Conservation (phyloP, 53 echinoderm and acorn worm species). For the Antedon mediterranea region DNA sequence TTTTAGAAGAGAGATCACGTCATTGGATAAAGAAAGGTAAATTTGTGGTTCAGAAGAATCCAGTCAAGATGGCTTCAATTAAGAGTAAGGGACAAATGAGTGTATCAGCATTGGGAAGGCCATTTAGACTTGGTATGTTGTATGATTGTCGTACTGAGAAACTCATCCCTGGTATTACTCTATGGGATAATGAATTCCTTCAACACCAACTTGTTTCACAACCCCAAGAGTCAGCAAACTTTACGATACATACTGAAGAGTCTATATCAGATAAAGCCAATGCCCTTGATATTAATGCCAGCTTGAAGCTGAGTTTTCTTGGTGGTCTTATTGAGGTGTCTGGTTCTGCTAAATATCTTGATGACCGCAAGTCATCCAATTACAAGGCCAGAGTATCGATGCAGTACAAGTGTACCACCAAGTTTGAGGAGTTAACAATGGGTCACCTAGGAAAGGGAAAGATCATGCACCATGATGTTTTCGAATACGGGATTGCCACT, state of each 20-base stretch:
- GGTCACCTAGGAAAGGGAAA: constrained; percentile 14
- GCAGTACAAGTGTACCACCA: constrained; percentile 32
- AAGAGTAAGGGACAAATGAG: too few relatives aligned
- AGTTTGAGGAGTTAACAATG: constrained; percentile 36
- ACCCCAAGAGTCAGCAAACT: constrained; percentile 10
- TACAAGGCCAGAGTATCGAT: constrained; percentile 25
- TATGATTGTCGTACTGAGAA: constrained; percentile 31
- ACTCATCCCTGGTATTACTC: constrained; percentile 13
- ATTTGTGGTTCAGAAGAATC: too few relatives aligned
- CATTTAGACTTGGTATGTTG: constrained; percentile 29
- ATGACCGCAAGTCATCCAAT: constrained; percentile 6
- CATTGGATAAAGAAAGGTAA: too few relatives aligned
- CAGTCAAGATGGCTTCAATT: too few relatives aligned
- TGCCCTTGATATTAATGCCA: constrained; percentile 11
- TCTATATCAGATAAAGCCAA: constrained; percentile 12
- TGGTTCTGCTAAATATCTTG: constrained; percentile 32
- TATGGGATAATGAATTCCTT: constrained; percentile 19
- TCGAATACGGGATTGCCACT: constrained; percentile 26
- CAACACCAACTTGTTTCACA: constrained; percentile 1
- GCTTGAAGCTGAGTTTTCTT: constrained; percentile 25
- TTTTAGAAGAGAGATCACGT: too few relatives aligned
- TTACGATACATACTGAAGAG: constrained; percentile 15
- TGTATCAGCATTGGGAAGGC: constrained; percentile 28
- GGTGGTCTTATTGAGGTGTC: constrained; percentile 13
- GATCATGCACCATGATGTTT: constrained; percentile 25